Base-by-base conservation (phyloP, 2,888 invertebrate genomes). In the Drosophila helvetica region DNA sequence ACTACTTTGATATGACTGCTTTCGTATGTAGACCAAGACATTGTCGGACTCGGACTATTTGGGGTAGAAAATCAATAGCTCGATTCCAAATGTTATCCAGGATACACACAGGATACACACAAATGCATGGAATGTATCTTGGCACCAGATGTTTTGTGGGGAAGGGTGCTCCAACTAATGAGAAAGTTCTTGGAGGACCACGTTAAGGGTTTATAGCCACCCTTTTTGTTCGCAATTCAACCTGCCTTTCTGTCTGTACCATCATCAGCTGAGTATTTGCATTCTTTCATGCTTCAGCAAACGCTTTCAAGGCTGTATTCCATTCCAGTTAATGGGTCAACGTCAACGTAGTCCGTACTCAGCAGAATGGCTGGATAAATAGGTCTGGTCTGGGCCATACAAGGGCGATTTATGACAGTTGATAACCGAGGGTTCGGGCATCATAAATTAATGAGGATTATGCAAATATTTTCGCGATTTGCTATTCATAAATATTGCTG, bases 1-100 rank as follows among this genome's bases (percentile, higher is more conserved):
- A 22, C 25, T 43, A 57, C 47, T 33, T 33, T 25, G 25, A 17
- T 15, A 43, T 42, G 48, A 43, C 38, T 38, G 38, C 15, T 15
- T 15, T 15, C 38, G 38, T 38, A 15, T 38, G 38, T 25, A 51
- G 46, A 45, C 42, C 42, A 45, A 48, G 50, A 67, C 53, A 62
- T 51, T 25, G 27, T 19, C 30, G 53, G 48, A 43, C 42, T 19
- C 30, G 53, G 48, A 43, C 42, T 74, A 65, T 69, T 54, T 63
- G 68, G 33, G 18, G 53, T 42, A 80, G 68, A 88, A 82, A 82
- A 82, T 82, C 82, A 84, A 82, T 82, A 82, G 71, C 53, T 68
- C 30, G 43, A 54, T 78, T 71, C 47, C 43, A 57, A 18, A 25
- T 56, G 19, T 56, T 73, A 61, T 69, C 60, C 61, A 57, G 75